A percentile compares a stretch with the other conserved stretches of the same genome.
These are phyloP conservation scores for Phrynosoma platyrhinos DNA, from an alignment of 2,113 vertebrate species.

Conservation along the genomic window DNA sequence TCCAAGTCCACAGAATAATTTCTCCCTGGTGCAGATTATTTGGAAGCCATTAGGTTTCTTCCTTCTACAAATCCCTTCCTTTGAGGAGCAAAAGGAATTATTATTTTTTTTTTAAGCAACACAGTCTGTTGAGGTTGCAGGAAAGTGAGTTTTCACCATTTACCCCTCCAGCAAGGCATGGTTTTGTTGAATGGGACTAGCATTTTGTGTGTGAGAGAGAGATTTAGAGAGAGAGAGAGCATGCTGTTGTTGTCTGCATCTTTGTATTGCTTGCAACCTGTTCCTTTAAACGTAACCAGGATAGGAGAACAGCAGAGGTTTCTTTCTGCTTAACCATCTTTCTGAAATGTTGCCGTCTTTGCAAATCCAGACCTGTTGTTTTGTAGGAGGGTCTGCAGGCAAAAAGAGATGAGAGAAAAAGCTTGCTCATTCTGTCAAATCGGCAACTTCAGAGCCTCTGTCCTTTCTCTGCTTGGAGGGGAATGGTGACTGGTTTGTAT, in stretches of 20 bases:
- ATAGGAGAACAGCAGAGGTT: neutral
- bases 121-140: neutral
- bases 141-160: neutral
- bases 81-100: neutral
- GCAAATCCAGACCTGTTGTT: neutral
- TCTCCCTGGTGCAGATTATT: conserved; percentile 27
- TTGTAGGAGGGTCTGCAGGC: neutral
- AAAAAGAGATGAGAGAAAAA: neutral
- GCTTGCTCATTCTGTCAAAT: neutral
- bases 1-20: conserved; percentile 30
- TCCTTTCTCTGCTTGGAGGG: neutral
- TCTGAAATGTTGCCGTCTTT: neutral
- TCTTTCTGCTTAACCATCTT: neutral
- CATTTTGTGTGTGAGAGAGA: neutral
- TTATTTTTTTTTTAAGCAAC: neutral
- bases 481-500: neutral
- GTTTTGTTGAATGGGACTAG: neutral
- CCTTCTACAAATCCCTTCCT: neutral
- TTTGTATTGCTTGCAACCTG: neutral
- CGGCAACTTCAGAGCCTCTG: neutral
- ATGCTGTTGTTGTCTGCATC: neutral
- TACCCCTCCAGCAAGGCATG: neutral
- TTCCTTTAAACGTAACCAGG: accelerated
- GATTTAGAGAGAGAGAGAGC: neutral
- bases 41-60: conserved; percentile 5